Conservation (phyloP, 2,888 invertebrate species). For the Tetanocera ferruginea region DNA sequence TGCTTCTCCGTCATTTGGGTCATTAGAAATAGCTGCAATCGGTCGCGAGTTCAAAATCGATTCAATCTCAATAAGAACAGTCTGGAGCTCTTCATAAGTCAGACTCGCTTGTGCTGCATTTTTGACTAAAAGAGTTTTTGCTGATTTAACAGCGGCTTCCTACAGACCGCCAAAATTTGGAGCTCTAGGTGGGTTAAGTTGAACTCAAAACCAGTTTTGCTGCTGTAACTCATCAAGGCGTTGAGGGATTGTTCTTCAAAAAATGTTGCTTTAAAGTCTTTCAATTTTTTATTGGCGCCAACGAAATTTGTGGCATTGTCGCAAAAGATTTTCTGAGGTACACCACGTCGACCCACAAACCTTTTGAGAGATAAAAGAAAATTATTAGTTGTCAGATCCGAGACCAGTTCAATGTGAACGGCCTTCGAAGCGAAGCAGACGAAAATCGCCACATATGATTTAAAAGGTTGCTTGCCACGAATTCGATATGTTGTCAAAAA, state of each 20-base stretch:
- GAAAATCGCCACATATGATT: too few relatives aligned
- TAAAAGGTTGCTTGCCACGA: too few relatives aligned
- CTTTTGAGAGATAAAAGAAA: slow-evolving; percentile 20
- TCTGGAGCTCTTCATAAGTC: too few relatives aligned
- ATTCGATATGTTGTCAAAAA: background rate
- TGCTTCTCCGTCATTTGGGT: slow-evolving; percentile 1
- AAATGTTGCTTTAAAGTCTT: background rate
- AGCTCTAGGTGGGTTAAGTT: slow-evolving; percentile 12
- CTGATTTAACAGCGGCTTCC: slow-evolving; percentile 34
- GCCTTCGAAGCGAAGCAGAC: too few relatives aligned
- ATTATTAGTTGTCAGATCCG: background rate
- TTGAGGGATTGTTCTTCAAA: background rate
- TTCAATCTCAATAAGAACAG: too few relatives aligned
- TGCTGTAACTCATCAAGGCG: too few relatives aligned
- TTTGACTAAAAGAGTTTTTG: background rate
- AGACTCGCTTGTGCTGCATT: too few relatives aligned
- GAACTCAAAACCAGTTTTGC: slow-evolving; percentile 2
- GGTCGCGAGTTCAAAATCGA: background rate
- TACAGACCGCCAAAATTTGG: slow-evolving; percentile 36
- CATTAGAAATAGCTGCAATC: too few relatives aligned
- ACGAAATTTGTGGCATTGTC: too few relatives aligned
- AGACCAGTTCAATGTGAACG: background rate
- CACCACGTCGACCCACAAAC: too few relatives aligned
- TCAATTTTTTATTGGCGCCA: background rate
- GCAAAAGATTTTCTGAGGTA: background rate